phyloP scores from a whole-genome alignment of 2,797 vertebrate species.

The Brachymystax lenok region DNA sequence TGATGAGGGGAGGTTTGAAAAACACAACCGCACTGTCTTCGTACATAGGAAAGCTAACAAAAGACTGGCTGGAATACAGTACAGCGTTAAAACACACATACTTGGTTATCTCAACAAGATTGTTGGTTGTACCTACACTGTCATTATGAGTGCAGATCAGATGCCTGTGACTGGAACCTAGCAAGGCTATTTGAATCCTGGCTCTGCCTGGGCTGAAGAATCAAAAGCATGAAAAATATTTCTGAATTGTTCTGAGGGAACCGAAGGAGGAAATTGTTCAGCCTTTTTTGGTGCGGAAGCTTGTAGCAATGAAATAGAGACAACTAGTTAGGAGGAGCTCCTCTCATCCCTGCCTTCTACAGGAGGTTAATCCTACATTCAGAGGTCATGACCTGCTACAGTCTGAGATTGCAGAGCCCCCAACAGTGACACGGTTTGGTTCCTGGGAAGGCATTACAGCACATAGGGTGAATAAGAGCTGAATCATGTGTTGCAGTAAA shows the following conservation, averaged over 20 bases:
- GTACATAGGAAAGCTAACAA: conserved; percentile 37
- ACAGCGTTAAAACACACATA: conserved; percentile 35
- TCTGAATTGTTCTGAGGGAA: conserved; percentile 50
- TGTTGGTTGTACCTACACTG: conserved; percentile 45
- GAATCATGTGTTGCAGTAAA: not conserved
- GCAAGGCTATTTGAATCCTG: conserved; percentile 50
- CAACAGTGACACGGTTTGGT: not conserved
- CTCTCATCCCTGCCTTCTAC: conserved; percentile 1
- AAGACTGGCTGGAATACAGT: conserved; percentile 39
- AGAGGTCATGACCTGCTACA: not conserved
- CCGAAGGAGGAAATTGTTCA: conserved; percentile 46
- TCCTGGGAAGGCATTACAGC: not conserved
- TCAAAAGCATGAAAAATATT: conserved; percentile 68
- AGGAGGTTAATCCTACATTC: not conserved
- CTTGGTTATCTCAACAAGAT: conserved; percentile 64
- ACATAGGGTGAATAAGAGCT: not conserved
- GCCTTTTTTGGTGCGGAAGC: conserved; percentile 27
- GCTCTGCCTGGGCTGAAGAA: conserved; percentile 41
- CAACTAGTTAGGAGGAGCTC: not conserved
- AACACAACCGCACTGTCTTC: conserved; percentile 12
- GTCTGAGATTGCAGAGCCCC: not conserved
- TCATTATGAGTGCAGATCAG: conserved; percentile 50
- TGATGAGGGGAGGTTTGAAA: conserved; percentile 16
- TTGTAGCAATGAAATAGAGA: conserved; percentile 5
- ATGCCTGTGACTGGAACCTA: conserved; percentile 42